These are phyloP conservation scores for Platycnemis pennipes DNA, from an alignment of 2,888 invertebrate genomes.

Conservation along the genomic window DNA sequence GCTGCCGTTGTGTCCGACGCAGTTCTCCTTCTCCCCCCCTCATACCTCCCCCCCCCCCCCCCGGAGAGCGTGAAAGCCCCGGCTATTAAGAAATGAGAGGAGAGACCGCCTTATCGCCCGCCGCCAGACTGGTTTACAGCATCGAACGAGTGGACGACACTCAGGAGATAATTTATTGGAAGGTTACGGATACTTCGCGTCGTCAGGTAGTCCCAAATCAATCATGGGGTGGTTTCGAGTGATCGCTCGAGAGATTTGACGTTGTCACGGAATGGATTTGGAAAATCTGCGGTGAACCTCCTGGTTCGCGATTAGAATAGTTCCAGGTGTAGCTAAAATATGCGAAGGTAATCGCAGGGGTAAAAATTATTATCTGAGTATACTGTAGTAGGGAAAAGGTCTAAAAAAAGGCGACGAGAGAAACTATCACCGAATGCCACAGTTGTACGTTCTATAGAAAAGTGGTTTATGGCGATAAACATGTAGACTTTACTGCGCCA, in stretches of 20 bases:
- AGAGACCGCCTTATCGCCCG: slow-evolving; percentile 51
- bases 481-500: too few species aligned
- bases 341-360: too few species aligned
- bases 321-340: too few species aligned
- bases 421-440: too few species aligned
- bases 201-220: neutral
- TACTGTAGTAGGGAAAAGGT: too few species aligned
- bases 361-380: too few species aligned
- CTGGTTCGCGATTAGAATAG: neutral
- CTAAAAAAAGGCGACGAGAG: too few species aligned
- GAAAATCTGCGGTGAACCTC: neutral
- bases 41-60: too few species aligned
- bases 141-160: slow-evolving; percentile 48
- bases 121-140: slow-evolving; percentile 50
- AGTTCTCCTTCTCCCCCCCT: too few species aligned
- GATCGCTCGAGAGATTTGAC: neutral
- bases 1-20: neutral
- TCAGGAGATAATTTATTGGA: slow-evolving; percentile 42
- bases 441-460: too few species aligned
- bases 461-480: too few species aligned
- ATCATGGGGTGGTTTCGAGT: neutral
- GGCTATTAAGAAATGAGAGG: slow-evolving; percentile 64
- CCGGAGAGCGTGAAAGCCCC: slow-evolving; percentile 31
- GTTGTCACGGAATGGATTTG: neutral
- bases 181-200: slow-evolving; percentile 27